phyloP scores from a whole-genome alignment of 2,888 invertebrate species.

The Azorinus chamasolen region DNA sequence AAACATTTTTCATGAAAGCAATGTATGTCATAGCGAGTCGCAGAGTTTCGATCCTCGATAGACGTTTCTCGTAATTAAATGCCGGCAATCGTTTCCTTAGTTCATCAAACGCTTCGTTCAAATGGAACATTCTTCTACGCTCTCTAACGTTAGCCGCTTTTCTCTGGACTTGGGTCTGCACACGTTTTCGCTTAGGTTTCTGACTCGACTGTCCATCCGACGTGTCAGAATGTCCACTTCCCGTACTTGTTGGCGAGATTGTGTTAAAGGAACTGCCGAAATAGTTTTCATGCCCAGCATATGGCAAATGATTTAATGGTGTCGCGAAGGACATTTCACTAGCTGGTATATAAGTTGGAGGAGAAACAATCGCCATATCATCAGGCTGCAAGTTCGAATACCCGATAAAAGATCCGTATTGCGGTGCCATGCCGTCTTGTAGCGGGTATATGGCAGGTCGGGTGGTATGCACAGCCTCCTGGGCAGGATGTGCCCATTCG shows the following conservation, averaged over 20 bases:
- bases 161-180: constrained; percentile 78
- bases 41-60: constrained; percentile 91
- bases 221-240: constrained; percentile 12
- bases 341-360: constrained; percentile 48
- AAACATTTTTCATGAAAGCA: constrained; percentile 96
- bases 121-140: constrained; percentile 80
- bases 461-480: constrained; percentile 6
- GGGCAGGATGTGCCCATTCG: constrained; percentile 42
- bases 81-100: constrained; percentile 81
- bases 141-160: constrained; percentile 82
- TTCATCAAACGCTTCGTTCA: constrained; percentile 82
- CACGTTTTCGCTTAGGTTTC: constrained; percentile 81
- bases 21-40: constrained; percentile 98
- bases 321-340: constrained; percentile 53
- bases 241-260: constrained; percentile 43
- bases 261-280: constrained; percentile 41
- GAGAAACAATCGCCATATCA: constrained; percentile 39
- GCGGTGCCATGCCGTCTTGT: constrained; percentile 36
- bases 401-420: constrained; percentile 62
- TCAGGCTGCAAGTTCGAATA: constrained; percentile 51
- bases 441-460: constrained; percentile 35
- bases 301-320: constrained; percentile 47
- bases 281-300: constrained; percentile 47
- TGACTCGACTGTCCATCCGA: constrained; percentile 34
- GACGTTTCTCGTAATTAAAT: constrained; percentile 82